phyloP scores from a whole-genome alignment of 2,888 invertebrate genomes.

The Liopterus haemorrhoidalis region DNA sequence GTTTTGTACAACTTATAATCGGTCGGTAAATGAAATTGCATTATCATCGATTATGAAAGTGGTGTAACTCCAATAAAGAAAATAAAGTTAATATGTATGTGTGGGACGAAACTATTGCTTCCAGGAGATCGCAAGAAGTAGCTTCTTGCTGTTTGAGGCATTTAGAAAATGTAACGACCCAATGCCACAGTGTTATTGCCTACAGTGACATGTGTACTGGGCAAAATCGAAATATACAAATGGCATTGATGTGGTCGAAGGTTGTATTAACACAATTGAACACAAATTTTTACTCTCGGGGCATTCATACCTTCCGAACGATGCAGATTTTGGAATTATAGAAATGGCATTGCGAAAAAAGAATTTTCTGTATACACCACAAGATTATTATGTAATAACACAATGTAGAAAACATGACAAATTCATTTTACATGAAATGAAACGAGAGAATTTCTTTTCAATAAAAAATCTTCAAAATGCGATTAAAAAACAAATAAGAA shows the following conservation, averaged over 20 bases:
- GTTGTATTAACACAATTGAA: slow-evolving; percentile 27
- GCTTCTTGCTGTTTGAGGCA: slow-evolving; percentile 27
- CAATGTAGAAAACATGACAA: background rate
- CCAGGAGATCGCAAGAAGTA: slow-evolving; percentile 34
- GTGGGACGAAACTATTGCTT: slow-evolving; percentile 36
- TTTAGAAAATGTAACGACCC: slow-evolving; percentile 25
- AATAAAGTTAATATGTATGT: slow-evolving; percentile 34
- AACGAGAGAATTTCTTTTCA: background rate
- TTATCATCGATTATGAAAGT: too few species aligned
- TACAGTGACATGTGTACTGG: slow-evolving; percentile 20
- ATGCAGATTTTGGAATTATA: slow-evolving; percentile 25
- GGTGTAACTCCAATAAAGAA: too few species aligned
- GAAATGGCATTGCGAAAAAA: slow-evolving; percentile 17
- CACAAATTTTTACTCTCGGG: slow-evolving; percentile 27
- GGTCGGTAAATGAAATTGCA: too few species aligned
- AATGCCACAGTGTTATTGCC: slow-evolving; percentile 18
- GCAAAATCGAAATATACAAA: slow-evolving; percentile 26
- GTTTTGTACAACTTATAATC: too few species aligned
- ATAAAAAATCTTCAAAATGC: too few species aligned
- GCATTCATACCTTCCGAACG: slow-evolving; percentile 27
- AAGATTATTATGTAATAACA: background rate
- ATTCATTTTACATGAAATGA: background rate
- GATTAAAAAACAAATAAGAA: too few species aligned
- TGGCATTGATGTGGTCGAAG: slow-evolving; percentile 25
- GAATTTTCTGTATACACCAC: background rate